Percentiles rank a stretch among this genome's conserved stretches.
Evolutionary conservation across 2,113 vertebrate species (phyloP).

Genomic region (Gobius niger): DNA sequence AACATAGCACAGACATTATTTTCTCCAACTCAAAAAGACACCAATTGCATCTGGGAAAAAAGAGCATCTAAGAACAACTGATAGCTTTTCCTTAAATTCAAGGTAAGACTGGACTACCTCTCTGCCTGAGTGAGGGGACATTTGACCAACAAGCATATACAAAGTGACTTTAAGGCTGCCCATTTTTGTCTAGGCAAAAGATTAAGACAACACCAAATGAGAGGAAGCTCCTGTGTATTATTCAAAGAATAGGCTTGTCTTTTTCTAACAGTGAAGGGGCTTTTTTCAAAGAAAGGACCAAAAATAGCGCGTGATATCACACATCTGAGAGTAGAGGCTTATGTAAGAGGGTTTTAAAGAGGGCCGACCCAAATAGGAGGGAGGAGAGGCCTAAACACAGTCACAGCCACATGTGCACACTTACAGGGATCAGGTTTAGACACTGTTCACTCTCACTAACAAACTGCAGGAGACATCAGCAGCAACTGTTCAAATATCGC

Average conservation of each 20-base stretch:
- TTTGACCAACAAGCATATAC: slow-evolving; percentile 5
- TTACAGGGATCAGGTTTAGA: slow-evolving; percentile 38
- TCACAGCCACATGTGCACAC: slow-evolving; percentile 28
- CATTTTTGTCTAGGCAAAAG: slow-evolving; percentile 21
- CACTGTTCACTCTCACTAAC: slow-evolving; percentile 20
- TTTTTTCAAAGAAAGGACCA: slow-evolving; percentile 46
- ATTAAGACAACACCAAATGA: slow-evolving; percentile 19
- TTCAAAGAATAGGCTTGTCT: slow-evolving; percentile 49
- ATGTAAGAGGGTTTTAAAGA: slow-evolving; percentile 56
- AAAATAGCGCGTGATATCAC: slow-evolving; percentile 56
- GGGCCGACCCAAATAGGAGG: slow-evolving; percentile 37
- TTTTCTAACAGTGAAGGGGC: slow-evolving; percentile 34
- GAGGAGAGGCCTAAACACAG: slow-evolving; percentile 23
- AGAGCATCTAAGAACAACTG: background rate
- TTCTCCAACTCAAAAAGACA: too few species aligned
- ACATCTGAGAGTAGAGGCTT: slow-evolving; percentile 53
- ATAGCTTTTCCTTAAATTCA: background rate
- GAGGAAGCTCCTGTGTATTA: slow-evolving; percentile 32
- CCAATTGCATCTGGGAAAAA: too few species aligned
- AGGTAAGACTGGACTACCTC: too few species aligned
- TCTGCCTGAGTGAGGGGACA: background rate
- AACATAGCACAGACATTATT: too few species aligned
- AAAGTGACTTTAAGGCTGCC: slow-evolving; percentile 9
- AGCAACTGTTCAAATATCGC: slow-evolving; percentile 9
- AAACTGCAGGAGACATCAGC: slow-evolving; percentile 7